Conservation (phyloP, 2,888 invertebrate species). For the Chymomyza fuscimana region DNA sequence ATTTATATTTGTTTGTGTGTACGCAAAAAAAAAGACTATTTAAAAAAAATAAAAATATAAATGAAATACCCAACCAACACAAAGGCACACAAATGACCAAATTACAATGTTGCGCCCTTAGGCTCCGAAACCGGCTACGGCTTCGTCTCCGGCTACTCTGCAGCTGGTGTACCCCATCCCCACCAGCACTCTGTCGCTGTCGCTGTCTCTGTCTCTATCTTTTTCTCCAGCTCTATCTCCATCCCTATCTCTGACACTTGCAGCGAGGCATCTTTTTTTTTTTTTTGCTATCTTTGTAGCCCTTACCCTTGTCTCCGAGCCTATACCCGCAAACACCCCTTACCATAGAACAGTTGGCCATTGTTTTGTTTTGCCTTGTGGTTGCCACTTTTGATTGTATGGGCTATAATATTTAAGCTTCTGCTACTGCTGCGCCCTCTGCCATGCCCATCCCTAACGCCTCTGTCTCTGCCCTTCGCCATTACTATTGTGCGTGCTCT, state of each 20-base stretch:
- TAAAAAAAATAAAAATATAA: neutral
- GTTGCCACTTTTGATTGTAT: slow-evolving; percentile 70
- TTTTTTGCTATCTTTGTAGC: neutral
- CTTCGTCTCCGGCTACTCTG: neutral
- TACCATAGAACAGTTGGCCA: slow-evolving; percentile 10
- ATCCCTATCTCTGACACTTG: neutral
- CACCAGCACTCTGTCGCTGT: slow-evolving; percentile 10
- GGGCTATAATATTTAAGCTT: slow-evolving; percentile 56
- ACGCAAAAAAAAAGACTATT: neutral
- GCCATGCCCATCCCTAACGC: neutral
- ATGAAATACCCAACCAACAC: neutral
- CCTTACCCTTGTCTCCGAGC: neutral
- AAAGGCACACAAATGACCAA: slow-evolving; percentile 57
- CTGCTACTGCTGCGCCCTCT: slow-evolving; percentile 13
- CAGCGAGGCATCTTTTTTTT: neutral
- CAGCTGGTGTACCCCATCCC: slow-evolving; percentile 25
- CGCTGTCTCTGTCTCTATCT: neutral
- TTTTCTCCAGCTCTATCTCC: neutral
- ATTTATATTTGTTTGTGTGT: slow-evolving; percentile 16
- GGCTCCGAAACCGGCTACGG: slow-evolving; percentile 7
- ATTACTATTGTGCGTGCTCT: slow-evolving; percentile 34
- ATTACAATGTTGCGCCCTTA: slow-evolving; percentile 50
- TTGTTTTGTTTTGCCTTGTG: slow-evolving; percentile 48
- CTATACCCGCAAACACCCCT: neutral
- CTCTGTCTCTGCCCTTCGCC: slow-evolving; percentile 15